Percentiles rank a stretch among this genome's conserved stretches.
These are phyloP conservation scores for Ceratotherium simum DNA, from an alignment of 2,113 vertebrate genomes.

Conservation along the genomic window DNA sequence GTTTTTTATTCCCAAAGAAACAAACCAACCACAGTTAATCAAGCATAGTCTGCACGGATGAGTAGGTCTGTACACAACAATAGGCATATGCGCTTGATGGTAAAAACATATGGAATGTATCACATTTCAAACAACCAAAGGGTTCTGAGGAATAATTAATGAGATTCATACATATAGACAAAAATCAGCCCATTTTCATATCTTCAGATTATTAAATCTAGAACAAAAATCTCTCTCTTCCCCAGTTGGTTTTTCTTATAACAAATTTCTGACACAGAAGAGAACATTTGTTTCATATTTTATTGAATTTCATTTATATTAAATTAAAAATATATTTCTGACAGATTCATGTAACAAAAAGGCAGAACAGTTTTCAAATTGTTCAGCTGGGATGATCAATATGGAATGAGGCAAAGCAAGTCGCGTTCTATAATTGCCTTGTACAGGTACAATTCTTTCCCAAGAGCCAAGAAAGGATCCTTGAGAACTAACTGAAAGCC, in stretches of 20 bases:
- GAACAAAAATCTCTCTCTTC: neutral
- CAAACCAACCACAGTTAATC: conserved; percentile 19
- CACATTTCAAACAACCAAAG: conserved; percentile 3
- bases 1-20: conserved; percentile 25
- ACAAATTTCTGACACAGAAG: conserved; percentile 44
- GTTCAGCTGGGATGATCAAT: conserved; percentile 89
- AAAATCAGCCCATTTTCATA: conserved; percentile 25
- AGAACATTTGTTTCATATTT: conserved; percentile 90
- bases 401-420: conserved; percentile 87
- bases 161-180: neutral
- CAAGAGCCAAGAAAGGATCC: conserved; percentile 81
- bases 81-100: neutral
- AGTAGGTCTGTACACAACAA: neutral
- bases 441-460: conserved; percentile 86
- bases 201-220: conserved; percentile 45
- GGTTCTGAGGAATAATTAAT: conserved; percentile 38
- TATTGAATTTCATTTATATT: conserved; percentile 99
- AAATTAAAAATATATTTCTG: conserved; percentile 99
- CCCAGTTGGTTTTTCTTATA: neutral
- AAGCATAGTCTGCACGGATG: neutral
- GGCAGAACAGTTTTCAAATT: conserved; percentile 97
- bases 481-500: conserved; percentile 78
- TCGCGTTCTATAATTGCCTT: conserved; percentile 85
- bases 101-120: neutral
- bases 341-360: conserved; percentile 99